A percentile compares a stretch with the other conserved stretches of the same genome.
Conservation (phyloP, 2,888 invertebrate species). For the Morpho helenor region DNA sequence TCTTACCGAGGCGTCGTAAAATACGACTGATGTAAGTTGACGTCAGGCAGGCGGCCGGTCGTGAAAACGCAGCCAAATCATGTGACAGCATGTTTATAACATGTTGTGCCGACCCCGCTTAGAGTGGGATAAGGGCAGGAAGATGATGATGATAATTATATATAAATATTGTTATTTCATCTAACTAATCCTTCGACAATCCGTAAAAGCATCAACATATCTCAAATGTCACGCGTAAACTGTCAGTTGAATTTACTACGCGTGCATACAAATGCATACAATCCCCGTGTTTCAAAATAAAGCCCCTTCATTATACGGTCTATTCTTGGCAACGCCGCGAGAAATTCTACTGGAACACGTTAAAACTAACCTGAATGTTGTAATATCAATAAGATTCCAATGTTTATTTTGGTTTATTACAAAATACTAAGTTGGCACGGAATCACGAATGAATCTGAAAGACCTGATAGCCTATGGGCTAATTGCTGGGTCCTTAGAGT, state of each 20-base stretch:
- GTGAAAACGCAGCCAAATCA: too few species aligned
- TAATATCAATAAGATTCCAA: constrained; percentile 75
- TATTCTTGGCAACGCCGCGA: constrained; percentile 55
- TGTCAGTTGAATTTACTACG: constrained; percentile 11
- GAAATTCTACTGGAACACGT: constrained; percentile 45
- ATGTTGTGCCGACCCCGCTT: too few species aligned
- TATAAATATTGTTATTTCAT: too few species aligned
- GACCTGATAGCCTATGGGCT: constrained; percentile 38
- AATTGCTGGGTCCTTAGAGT: constrained; percentile 39
- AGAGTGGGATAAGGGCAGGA: too few species aligned
- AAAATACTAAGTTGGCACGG: constrained; percentile 58
- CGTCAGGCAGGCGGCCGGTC: too few species aligned
- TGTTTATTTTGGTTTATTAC: constrained; percentile 74
- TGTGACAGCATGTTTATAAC: too few species aligned
- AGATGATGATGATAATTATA: too few species aligned
- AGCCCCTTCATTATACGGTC: constrained; percentile 58
- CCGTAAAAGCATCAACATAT: too few species aligned
- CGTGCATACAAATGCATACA: constrained; percentile 40
- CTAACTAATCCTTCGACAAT: too few species aligned
- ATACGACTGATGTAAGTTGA: too few species aligned
- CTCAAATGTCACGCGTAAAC: constrained; percentile 3
- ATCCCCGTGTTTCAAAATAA: constrained; percentile 57
- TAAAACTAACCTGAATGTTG: constrained; percentile 59
- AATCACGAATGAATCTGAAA: constrained; percentile 59
- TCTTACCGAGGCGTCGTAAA: too few species aligned